phyloP scores from a whole-genome alignment of 2,113 vertebrate genomes.

The Cyanistes caeruleus region DNA sequence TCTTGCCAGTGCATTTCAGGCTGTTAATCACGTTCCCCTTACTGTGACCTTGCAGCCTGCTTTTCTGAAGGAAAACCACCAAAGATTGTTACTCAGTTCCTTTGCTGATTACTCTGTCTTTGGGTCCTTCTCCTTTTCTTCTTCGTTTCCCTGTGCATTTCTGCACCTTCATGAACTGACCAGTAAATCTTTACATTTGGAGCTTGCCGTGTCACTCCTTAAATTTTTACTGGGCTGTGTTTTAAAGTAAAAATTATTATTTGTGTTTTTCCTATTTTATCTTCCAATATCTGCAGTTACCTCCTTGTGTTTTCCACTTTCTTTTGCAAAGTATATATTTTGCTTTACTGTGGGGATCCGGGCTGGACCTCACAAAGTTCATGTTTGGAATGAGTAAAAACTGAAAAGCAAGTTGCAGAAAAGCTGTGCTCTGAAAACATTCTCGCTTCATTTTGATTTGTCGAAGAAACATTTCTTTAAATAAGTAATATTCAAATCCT shows the following conservation, averaged over 20 bases:
- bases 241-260: background rate
- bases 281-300: background rate
- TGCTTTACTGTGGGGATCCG: background rate
- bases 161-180: background rate
- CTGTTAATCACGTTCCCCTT: background rate
- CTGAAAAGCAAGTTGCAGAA: background rate
- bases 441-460: background rate
- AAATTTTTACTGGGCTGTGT: background rate
- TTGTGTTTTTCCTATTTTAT: background rate
- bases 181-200: background rate
- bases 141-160: background rate
- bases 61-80: background rate
- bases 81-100: background rate
- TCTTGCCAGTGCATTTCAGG: background rate
- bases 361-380: background rate
- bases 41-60: background rate
- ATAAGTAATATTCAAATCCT: background rate
- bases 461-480: background rate
- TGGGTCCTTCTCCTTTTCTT: background rate
- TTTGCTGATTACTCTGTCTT: background rate
- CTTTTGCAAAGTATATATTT: background rate
- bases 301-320: background rate
- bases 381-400: background rate
- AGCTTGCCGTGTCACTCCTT: background rate
- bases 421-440: background rate